Evolutionary conservation across 2,797 vertebrate species (phyloP).

Genomic region (Adrianichthys oophorus): DNA sequence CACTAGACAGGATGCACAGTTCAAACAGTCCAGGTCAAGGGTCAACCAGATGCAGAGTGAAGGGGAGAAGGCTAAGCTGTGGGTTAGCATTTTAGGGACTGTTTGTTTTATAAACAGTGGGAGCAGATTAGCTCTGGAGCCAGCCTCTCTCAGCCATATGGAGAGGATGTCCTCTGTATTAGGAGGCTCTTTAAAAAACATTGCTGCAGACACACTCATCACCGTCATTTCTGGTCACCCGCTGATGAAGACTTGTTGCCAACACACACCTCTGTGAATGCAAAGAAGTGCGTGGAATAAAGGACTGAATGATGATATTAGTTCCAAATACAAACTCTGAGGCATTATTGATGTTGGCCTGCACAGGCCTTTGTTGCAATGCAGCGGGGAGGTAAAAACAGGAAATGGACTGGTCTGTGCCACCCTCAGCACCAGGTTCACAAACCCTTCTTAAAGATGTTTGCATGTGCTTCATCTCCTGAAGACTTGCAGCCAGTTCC

Average conservation of each 20-base stretch:
- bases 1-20: constrained; percentile 68
- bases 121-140: constrained; percentile 74
- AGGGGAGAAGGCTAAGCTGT: constrained; percentile 51
- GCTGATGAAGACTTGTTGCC: constrained; percentile 54
- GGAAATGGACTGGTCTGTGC: constrained; percentile 62
- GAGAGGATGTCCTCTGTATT: constrained; percentile 74
- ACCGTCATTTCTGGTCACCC: constrained; percentile 54
- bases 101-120: constrained; percentile 80
- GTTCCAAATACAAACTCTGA: constrained; percentile 29
- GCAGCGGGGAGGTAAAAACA: constrained; percentile 65
- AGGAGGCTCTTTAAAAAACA: constrained; percentile 62
- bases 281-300: constrained; percentile 45
- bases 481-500: constrained; percentile 68
- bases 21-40: constrained; percentile 68
- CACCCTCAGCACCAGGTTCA: constrained; percentile 59
- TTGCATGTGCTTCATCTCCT: constrained; percentile 75
- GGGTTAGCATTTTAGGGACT: constrained; percentile 59
- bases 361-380: constrained; percentile 29
- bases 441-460: constrained; percentile 69
- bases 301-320: constrained; percentile 55
- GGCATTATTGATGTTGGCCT: constrained; percentile 66
- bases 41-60: constrained; percentile 71
- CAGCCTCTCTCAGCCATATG: constrained; percentile 66
- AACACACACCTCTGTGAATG: constrained; percentile 22
- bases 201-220: constrained; percentile 51